A percentile compares a stretch with the other conserved stretches of the same genome.
Conservation (phyloP, 2,113 vertebrate genomes). For the Atlantisia rogersi region DNA sequence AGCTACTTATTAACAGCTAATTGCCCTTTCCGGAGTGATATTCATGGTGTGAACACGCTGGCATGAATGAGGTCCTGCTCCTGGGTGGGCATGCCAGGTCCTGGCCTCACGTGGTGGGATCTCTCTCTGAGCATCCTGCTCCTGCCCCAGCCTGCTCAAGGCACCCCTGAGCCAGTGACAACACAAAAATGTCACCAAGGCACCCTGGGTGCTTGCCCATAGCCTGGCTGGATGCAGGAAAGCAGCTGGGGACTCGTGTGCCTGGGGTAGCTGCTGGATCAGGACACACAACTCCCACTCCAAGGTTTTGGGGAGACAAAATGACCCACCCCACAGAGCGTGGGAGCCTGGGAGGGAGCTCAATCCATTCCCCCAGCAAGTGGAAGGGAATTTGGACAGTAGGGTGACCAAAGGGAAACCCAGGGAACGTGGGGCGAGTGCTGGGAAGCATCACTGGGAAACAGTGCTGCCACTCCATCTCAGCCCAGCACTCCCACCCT, state of each 20-base stretch:
- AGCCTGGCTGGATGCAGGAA: not conserved
- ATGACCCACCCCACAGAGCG: not conserved
- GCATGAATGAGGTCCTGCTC: not conserved
- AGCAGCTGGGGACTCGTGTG: not conserved
- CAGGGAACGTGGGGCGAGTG: not conserved
- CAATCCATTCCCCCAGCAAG: not conserved
- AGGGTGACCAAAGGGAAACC: not conserved
- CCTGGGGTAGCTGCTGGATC: not conserved
- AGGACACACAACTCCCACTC: not conserved
- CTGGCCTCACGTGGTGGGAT: accelerated
- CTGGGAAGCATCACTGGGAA: not conserved
- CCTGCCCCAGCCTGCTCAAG: not conserved
- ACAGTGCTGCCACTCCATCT: not conserved
- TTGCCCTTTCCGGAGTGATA: not conserved
- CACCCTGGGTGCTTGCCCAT: accelerated
- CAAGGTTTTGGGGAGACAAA: no score
- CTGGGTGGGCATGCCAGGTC: not conserved
- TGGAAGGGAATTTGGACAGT: not conserved
- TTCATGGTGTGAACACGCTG: accelerated
- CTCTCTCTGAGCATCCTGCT: accelerated
- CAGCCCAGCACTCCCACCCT: not conserved
- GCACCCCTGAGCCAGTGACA: not conserved
- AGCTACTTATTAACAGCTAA: not conserved
- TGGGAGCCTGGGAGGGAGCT: not conserved
- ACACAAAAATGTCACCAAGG: not conserved